A percentile compares a stretch with the other conserved stretches of the same genome.
phyloP scores from a whole-genome alignment of 2,797 vertebrate genomes.

The Myoxocephalus aenaeus region DNA sequence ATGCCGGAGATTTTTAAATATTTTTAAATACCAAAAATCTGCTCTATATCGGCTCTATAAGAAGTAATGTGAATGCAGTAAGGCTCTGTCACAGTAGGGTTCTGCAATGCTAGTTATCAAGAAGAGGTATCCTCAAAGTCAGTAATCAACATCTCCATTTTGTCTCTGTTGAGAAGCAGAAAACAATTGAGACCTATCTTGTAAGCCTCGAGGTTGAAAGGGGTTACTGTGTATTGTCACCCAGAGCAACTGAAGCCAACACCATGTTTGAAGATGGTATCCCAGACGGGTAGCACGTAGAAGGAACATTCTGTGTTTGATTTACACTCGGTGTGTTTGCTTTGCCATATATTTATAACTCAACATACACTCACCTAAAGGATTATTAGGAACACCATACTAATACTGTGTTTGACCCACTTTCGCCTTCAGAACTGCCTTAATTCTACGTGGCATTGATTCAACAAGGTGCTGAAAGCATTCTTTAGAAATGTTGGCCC shows the following conservation, averaged over 20 bases:
- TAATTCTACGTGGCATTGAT: too few relatives aligned
- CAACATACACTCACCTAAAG: too few relatives aligned
- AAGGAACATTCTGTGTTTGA: background rate
- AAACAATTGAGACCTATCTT: background rate
- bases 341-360: background rate
- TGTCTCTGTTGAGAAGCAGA: background rate
- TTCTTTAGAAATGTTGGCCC: too few relatives aligned
- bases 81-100: background rate
- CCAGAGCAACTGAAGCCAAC: background rate
- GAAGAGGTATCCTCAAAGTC: constrained; percentile 3
- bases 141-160: background rate
- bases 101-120: background rate
- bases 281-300: background rate
- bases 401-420: too few relatives aligned
- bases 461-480: too few relatives aligned
- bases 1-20: background rate
- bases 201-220: background rate
- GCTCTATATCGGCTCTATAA: background rate
- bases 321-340: background rate
- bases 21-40: background rate
- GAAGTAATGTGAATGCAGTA: background rate
- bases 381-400: too few relatives aligned
- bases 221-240: background rate
- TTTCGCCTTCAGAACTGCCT: too few relatives aligned
- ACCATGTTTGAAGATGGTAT: background rate